These are phyloP conservation scores for Poeciliopsis paucimaculata DNA, from an alignment of 2,797 vertebrate species.

Conservation along the genomic window DNA sequence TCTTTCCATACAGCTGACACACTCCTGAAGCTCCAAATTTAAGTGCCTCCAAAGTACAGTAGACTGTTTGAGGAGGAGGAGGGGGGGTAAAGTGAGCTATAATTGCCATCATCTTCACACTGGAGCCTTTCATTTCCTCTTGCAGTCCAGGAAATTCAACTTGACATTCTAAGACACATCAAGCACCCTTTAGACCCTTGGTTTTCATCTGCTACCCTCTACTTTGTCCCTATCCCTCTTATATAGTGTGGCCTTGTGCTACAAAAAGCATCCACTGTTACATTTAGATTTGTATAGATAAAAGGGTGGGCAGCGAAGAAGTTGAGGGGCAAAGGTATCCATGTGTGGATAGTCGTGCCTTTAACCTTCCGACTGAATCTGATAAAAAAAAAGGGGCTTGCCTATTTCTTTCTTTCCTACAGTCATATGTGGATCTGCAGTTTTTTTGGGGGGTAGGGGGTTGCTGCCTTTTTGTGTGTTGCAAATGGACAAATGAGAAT, in stretches of 20 bases:
- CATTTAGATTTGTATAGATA: conserved; percentile 37
- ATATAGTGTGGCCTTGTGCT: conserved; percentile 37
- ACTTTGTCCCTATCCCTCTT: conserved; percentile 33
- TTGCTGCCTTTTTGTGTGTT: conserved; percentile 26
- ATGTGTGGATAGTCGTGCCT: conserved; percentile 56
- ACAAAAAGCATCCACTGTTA: conserved; percentile 49
- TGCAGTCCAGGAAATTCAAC: conserved; percentile 47
- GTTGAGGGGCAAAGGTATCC: conserved; percentile 36
- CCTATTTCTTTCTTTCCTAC: conserved; percentile 47
- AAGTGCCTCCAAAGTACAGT: conserved; percentile 52
- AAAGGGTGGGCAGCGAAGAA: conserved; percentile 3
- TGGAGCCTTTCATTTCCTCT: conserved; percentile 53
- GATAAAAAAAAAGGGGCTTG: conserved; percentile 42
- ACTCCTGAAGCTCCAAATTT: conserved; percentile 28
- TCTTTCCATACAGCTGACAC: conserved; percentile 44
- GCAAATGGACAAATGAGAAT: conserved; percentile 43
- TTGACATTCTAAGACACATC: conserved; percentile 60
- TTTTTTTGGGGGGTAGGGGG: not conserved
- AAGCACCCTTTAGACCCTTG: conserved; percentile 42
- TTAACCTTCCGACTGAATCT: conserved; percentile 36
- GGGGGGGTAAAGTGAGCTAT: conserved; percentile 26
- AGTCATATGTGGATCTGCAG: conserved; percentile 15
- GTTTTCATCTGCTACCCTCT: conserved; percentile 46
- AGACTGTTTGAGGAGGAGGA: conserved; percentile 35
- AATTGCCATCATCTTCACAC: conserved; percentile 59